phyloP scores from a whole-genome alignment of 2,113 vertebrate genomes.

The Ciconia boyciana region DNA sequence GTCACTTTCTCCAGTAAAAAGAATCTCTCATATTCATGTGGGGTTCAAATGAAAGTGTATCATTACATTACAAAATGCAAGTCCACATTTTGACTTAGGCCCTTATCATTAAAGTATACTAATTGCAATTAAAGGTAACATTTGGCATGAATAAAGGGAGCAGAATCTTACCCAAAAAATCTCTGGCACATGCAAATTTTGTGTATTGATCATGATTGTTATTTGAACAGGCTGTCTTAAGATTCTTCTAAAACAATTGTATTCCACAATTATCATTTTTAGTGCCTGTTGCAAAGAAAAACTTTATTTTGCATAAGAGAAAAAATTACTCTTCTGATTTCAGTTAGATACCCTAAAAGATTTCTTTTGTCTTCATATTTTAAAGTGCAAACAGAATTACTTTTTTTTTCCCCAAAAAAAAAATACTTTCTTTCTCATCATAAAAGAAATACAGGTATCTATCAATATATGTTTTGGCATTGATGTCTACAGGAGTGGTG shows the following conservation, averaged over 20 bases:
- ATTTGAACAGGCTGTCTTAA: background rate
- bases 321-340: background rate
- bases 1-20: background rate
- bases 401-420: rapidly evolving
- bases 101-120: background rate
- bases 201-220: background rate
- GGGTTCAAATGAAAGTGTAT: background rate
- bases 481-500: background rate
- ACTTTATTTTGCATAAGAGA: background rate
- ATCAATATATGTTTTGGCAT: background rate
- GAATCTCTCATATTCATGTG: background rate
- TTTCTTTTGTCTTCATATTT: background rate
- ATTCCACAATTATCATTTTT: background rate
- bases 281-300: background rate
- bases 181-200: background rate
- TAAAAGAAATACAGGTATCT: background rate
- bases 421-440: background rate
- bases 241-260: background rate
- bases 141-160: background rate
- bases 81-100: background rate
- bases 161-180: background rate
- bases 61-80: background rate
- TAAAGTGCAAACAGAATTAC: background rate
- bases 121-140: background rate
- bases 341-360: background rate